Evolutionary conservation across 2,797 vertebrate genomes (phyloP).

Genomic region (Epinephelus malabaricus): DNA sequence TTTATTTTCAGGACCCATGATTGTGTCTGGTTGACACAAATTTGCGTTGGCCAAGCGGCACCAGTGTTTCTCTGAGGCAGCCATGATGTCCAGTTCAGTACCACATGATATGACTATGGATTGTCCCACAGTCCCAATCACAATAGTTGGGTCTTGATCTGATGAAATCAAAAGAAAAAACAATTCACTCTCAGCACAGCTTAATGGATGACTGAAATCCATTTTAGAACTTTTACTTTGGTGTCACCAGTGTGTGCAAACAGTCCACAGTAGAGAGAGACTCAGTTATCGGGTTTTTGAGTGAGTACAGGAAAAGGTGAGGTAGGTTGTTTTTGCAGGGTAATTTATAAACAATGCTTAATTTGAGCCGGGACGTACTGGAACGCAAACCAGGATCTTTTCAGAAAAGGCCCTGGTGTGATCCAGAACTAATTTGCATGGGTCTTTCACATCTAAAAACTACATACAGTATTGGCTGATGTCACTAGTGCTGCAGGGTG

Average conservation of each 20-base stretch:
- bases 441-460: too few species aligned
- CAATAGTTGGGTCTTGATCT: background rate
- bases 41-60: background rate
- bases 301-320: too few species aligned
- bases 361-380: too few species aligned
- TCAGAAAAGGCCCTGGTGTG: too few species aligned
- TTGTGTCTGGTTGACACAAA: background rate
- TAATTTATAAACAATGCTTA: too few species aligned
- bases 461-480: too few species aligned
- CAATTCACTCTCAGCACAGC: background rate
- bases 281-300: too few species aligned
- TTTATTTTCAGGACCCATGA: background rate
- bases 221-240: background rate
- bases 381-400: too few species aligned
- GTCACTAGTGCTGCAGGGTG: too few species aligned
- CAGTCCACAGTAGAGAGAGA: too few species aligned
- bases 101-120: background rate
- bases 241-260: background rate
- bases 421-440: too few species aligned
- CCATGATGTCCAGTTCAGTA: background rate
- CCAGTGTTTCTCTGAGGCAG: constrained; percentile 13
- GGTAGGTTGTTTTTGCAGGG: too few species aligned
- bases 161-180: constrained; percentile 6
- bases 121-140: constrained; percentile 9
- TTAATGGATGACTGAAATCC: background rate